Evolutionary conservation across 2,888 invertebrate genomes (phyloP).

Genomic region (Ptychoptera contaminata): DNA sequence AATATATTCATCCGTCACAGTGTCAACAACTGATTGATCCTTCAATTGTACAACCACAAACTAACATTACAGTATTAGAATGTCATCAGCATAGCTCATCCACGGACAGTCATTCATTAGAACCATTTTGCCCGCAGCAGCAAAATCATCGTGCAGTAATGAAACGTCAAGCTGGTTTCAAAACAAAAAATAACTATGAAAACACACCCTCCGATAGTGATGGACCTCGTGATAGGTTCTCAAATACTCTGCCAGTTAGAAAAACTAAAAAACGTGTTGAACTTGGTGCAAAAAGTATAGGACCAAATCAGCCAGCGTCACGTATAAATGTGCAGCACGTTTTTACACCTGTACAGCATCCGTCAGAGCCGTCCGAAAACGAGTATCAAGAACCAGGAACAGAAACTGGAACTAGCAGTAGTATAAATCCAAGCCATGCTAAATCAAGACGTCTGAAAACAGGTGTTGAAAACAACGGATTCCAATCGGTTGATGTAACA

Average conservation of each 20-base stretch:
- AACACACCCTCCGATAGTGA: conserved; percentile 36
- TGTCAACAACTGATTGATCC: conserved; percentile 15
- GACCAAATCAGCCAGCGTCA: conserved; percentile 20
- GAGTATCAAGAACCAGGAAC: conserved; percentile 28
- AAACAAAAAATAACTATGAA: conserved; percentile 36
- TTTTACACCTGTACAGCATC: conserved; percentile 14
- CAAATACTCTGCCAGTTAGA: conserved; percentile 38
- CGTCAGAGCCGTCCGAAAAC: conserved; percentile 14
- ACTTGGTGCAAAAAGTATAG: conserved; percentile 31
- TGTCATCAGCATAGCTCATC: conserved; percentile 15
- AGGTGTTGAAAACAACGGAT: conserved; percentile 62
- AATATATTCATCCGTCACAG: conserved; percentile 17
- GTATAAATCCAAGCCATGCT: conserved; percentile 10
- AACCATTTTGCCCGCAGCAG: conserved; percentile 15
- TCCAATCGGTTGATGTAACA: conserved; percentile 48
- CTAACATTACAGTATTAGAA: conserved; percentile 13
- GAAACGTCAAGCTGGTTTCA: conserved; percentile 23
- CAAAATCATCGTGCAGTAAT: conserved; percentile 16
- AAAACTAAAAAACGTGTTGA: conserved; percentile 39
- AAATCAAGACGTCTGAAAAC: conserved; percentile 19
- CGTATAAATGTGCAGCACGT: conserved; percentile 34
- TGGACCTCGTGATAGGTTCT: conserved; percentile 29
- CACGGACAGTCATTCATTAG: conserved; percentile 16
- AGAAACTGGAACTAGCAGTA: neutral
- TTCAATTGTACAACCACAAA: conserved; percentile 8